Evolutionary conservation across 2,113 vertebrate species (phyloP).

Genomic region (Nothoprocta pentlandii): DNA sequence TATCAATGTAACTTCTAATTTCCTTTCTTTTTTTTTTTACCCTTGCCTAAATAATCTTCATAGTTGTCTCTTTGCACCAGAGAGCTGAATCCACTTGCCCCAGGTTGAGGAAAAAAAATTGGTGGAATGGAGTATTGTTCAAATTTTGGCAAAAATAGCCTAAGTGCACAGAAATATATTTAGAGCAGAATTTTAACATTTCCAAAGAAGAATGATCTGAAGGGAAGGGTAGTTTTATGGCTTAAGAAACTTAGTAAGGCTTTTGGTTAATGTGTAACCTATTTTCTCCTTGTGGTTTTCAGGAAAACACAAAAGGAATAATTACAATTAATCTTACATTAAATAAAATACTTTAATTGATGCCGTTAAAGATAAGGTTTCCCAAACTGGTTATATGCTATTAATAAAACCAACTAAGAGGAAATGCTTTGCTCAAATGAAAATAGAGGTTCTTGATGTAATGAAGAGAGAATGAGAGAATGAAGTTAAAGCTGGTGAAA

Average conservation of each 20-base stretch:
- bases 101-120: not conserved
- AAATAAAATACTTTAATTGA: not conserved
- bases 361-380: not conserved
- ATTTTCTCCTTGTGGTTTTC: not conserved
- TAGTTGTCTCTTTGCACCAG: not conserved
- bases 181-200: not conserved
- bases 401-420: not conserved
- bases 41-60: not conserved
- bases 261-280: not conserved
- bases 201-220: not conserved
- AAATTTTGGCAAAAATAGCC: not conserved
- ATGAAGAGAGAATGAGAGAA: not conserved
- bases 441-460: not conserved
- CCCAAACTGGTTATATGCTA: not conserved
- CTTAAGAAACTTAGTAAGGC: not conserved
- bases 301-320: not conserved
- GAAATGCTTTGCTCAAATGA: not conserved
- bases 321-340: not conserved
- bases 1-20: constrained; percentile 17
- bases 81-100: not conserved
- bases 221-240: not conserved
- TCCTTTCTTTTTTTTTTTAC: not conserved
- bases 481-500: not conserved
- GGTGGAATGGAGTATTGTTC: not conserved
- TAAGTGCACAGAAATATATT: not conserved